Evolutionary conservation across 37 sponge, comb jelly and placozoan species (phyloP).

Genomic region (Cliona cf. orientalis): DNA sequence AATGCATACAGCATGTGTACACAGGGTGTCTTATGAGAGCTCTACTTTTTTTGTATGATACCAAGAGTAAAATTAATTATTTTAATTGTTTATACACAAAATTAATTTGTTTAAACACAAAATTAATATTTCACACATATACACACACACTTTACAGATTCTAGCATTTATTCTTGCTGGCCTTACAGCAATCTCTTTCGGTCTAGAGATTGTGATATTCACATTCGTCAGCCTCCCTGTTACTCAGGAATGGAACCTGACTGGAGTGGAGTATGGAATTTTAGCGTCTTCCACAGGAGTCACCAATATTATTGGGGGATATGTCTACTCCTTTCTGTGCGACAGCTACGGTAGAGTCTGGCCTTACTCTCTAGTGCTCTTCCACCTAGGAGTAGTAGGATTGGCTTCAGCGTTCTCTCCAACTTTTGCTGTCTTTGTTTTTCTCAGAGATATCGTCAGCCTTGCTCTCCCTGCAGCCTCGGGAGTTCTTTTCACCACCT

Average conservation of each 20-base stretch:
- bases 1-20: no score
- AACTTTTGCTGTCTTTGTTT: conserved; percentile 15
- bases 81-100: no score
- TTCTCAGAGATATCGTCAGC: conserved; percentile 20
- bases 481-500: conserved; percentile 5
- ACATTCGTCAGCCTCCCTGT: conserved; percentile 29
- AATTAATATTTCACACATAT: no score
- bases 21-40: no score
- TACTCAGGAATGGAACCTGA: conserved; percentile 1
- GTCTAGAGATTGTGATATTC: conserved; percentile 36
- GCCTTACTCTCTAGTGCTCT: conserved; percentile 33
- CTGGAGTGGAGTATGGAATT: conserved; percentile 17
- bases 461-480: conserved; percentile 29
- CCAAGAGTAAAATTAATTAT: no score
- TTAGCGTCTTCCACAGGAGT: conserved; percentile 39
- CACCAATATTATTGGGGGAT: conserved; percentile 35
- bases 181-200: conserved; percentile 33
- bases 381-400: conserved; percentile 34
- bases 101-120: no score
- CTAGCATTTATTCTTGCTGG: conserved; percentile 19
- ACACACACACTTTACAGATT: no score
- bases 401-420: conserved; percentile 49
- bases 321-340: conserved; percentile 19
- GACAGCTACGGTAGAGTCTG: conserved; percentile 68
- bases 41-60: no score